A percentile compares a stretch with the other conserved stretches of the same genome.
phyloP scores from a whole-genome alignment of 1,140 invertebrate species.

The Pectinophora gossypiella region DNA sequence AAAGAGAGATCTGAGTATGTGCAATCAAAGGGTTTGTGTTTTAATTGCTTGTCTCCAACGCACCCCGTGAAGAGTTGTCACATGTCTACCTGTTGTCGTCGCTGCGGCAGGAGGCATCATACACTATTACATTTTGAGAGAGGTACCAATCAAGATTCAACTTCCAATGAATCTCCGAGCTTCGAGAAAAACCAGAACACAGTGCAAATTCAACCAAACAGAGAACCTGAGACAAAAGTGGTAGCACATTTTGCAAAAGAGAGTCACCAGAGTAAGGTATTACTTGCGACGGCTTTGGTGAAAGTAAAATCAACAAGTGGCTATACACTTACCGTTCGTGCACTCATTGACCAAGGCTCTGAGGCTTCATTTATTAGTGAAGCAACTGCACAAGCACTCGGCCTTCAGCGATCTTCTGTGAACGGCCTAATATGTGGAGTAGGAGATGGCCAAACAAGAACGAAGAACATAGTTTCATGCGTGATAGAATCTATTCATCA shows the following conservation, averaged over 20 bases:
- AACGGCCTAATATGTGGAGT: constrained; percentile 8
- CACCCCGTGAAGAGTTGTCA: not conserved
- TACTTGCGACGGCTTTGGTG: constrained; percentile 8
- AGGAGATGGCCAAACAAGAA: not conserved
- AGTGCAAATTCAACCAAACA: not conserved
- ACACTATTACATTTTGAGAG: not conserved
- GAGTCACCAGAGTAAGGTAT: not conserved
- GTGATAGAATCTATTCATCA: constrained; percentile 10
- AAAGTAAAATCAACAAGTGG: constrained; percentile 4
- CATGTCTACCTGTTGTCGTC: not conserved
- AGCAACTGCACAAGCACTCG: constrained; percentile 14
- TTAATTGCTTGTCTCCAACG: constrained; percentile 1
- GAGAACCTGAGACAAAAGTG: not conserved
- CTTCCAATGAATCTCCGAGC: too few relatives aligned
- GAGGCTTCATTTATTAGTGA: constrained; percentile 20
- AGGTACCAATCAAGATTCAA: too few relatives aligned
- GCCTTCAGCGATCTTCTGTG: constrained; percentile 9
- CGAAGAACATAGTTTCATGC: constrained; percentile 9
- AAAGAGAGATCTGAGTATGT: not conserved
- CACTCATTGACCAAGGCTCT: constrained; percentile 15
- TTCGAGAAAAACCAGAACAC: too few relatives aligned
- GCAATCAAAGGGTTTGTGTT: not conserved
- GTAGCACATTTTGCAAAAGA: not conserved
- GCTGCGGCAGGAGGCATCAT: constrained; percentile 1
- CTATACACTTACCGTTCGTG: not conserved